phyloP scores from a whole-genome alignment of 2,113 vertebrate species.

The Antennarius striatus region DNA sequence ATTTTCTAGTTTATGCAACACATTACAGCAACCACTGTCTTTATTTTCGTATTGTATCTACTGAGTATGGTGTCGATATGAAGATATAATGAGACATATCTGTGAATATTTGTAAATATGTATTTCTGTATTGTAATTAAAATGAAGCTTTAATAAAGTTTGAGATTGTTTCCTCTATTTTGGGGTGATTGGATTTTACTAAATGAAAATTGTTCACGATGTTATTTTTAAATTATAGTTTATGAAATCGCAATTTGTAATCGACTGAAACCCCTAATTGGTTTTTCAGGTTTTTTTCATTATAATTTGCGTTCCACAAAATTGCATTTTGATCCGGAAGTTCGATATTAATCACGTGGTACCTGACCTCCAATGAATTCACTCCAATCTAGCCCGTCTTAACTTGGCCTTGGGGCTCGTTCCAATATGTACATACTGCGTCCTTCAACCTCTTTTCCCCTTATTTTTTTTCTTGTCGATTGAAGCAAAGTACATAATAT shows the following conservation, averaged over 20 bases:
- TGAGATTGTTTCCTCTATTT: constrained; percentile 61
- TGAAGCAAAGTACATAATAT: background rate
- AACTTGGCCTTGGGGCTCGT: constrained; percentile 24
- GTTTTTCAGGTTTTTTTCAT: background rate
- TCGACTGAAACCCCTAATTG: too few relatives aligned
- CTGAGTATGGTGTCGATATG: constrained; percentile 68
- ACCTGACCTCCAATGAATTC: constrained; percentile 40
- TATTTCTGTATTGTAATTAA: constrained; percentile 81
- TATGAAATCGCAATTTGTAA: too few relatives aligned
- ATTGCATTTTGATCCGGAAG: constrained; percentile 31
- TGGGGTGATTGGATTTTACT: background rate
- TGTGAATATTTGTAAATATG: constrained; percentile 82
- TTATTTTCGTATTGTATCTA: constrained; percentile 78
- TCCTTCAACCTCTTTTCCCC: constrained; percentile 10
- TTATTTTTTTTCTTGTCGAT: fast-evolving
- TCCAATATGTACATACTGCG: constrained; percentile 2
- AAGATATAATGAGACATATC: constrained; percentile 64
- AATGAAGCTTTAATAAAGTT: constrained; percentile 81
- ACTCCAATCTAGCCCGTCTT: constrained; percentile 3
- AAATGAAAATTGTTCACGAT: background rate
- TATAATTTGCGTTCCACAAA: background rate
- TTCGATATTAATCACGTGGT: constrained; percentile 32
- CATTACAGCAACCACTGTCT: constrained; percentile 77
- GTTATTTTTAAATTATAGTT: too few relatives aligned
- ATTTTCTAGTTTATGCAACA: constrained; percentile 78